A percentile compares a stretch with the other conserved stretches of the same genome.
Conservation (phyloP, 2,113 vertebrate species). For the Malaclemys terrapin region DNA sequence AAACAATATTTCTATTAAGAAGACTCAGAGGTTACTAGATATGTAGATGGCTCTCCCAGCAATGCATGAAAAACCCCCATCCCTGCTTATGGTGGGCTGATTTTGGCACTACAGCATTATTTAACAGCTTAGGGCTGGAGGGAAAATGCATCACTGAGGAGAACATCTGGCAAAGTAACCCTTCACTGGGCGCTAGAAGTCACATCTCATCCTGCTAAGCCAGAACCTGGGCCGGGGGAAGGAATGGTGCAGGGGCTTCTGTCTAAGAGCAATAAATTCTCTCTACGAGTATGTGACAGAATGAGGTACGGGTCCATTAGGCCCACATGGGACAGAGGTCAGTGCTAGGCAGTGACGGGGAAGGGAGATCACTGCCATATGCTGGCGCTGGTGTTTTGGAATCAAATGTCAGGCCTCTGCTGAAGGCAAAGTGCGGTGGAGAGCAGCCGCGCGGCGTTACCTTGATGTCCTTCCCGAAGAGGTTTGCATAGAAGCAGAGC, state of each 20-base stretch:
- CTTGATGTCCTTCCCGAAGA: constrained; percentile 98
- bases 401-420: neutral
- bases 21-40: rapidly evolving
- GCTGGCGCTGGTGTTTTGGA: neutral
- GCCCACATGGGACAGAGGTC: neutral
- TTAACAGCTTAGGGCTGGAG: neutral
- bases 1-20: neutral
- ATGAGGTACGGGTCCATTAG: rapidly evolving
- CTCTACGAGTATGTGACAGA: neutral
- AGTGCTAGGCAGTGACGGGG: neutral
- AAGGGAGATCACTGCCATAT: neutral
- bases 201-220: neutral
- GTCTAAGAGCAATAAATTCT: neutral
- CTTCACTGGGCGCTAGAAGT: neutral
- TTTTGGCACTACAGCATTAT: neutral
- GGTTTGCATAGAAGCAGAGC: constrained; percentile 97
- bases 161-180: neutral
- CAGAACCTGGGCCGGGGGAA: neutral
- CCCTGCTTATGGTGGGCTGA: rapidly evolving
- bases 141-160: neutral
- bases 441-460: constrained; percentile 64
- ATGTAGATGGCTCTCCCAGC: neutral
- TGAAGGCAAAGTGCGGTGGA: neutral
- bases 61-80: neutral
- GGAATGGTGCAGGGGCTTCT: neutral